Percentiles rank a stretch among this genome's conserved stretches.
Evolutionary conservation across 2,888 invertebrate genomes (phyloP).

Genomic region (Polyploca ridens): DNA sequence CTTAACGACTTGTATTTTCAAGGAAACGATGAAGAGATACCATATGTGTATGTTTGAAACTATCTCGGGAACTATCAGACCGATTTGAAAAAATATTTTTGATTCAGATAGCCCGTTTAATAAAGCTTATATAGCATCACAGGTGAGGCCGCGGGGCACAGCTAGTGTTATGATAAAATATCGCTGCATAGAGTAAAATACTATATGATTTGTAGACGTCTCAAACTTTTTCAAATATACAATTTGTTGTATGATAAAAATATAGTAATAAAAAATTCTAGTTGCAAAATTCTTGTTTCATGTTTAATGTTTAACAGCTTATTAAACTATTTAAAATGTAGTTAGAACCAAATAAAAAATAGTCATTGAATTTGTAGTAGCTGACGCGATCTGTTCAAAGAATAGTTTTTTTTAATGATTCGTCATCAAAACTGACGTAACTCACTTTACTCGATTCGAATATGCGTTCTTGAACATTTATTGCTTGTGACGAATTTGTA

Average conservation of each 20-base stretch:
- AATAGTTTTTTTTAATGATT: not conserved
- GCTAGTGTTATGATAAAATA: no score
- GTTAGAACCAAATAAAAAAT: not conserved
- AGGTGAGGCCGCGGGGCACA: no score
- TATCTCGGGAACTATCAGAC: no score
- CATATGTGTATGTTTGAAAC: no score
- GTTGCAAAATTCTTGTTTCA: not conserved
- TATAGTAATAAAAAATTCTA: not conserved
- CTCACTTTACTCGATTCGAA: not conserved
- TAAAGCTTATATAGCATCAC: no score
- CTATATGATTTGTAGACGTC: no score
- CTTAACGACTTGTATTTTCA: conserved; percentile 2
- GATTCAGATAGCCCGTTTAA: no score
- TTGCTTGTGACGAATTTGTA: not conserved
- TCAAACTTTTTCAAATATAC: no score
- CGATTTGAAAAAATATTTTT: no score
- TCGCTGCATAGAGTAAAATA: no score
- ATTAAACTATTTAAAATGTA: not conserved
- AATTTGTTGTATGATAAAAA: no score
- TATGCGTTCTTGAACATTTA: not conserved
- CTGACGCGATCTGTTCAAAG: not conserved
- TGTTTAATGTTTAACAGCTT: not conserved
- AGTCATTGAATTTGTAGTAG: not conserved
- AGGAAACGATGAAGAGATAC: not conserved
- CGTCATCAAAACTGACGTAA: conserved; percentile 2